These are phyloP conservation scores for Hippoglossus hippoglossus DNA, from an alignment of 2,797 vertebrate genomes.

Conservation along the genomic window DNA sequence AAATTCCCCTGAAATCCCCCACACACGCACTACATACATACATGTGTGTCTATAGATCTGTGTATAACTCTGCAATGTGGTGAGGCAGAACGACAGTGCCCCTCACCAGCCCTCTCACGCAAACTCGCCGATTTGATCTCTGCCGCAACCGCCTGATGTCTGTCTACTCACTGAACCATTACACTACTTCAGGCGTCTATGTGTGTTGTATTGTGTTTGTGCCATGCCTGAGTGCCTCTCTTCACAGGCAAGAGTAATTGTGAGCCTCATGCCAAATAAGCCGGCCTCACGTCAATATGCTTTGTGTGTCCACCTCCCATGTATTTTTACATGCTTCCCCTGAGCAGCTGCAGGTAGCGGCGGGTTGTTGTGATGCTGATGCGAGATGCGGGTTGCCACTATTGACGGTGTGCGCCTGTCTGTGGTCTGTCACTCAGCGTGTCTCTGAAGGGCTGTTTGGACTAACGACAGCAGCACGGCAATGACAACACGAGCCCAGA, in stretches of 20 bases:
- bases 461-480: slow-evolving; percentile 69
- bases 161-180: slow-evolving; percentile 38
- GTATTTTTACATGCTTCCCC: slow-evolving; percentile 45
- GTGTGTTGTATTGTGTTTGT: slow-evolving; percentile 32
- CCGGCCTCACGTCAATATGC: slow-evolving; percentile 19
- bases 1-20: slow-evolving; percentile 16
- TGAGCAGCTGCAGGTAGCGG: slow-evolving; percentile 34
- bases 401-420: slow-evolving; percentile 73
- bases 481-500: slow-evolving; percentile 67
- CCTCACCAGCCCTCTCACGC: background rate
- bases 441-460: slow-evolving; percentile 73
- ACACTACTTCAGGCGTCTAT: slow-evolving; percentile 7
- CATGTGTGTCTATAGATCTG: slow-evolving; percentile 4
- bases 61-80: slow-evolving; percentile 7
- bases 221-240: slow-evolving; percentile 20
- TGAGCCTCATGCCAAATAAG: slow-evolving; percentile 21
- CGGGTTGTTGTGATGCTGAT: slow-evolving; percentile 54
- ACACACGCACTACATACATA: background rate
- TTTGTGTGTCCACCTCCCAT: slow-evolving; percentile 37
- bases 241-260: slow-evolving; percentile 17
- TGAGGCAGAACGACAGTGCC: slow-evolving; percentile 2
- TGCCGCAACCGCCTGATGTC: slow-evolving; percentile 46
- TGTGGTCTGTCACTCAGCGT: slow-evolving; percentile 70
- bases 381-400: slow-evolving; percentile 69
- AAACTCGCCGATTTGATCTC: slow-evolving; percentile 41